A percentile compares a stretch with the other conserved stretches of the same genome.
These are phyloP conservation scores for Malurus leucopterus DNA, from an alignment of 2,797 vertebrate species.

Conservation along the genomic window DNA sequence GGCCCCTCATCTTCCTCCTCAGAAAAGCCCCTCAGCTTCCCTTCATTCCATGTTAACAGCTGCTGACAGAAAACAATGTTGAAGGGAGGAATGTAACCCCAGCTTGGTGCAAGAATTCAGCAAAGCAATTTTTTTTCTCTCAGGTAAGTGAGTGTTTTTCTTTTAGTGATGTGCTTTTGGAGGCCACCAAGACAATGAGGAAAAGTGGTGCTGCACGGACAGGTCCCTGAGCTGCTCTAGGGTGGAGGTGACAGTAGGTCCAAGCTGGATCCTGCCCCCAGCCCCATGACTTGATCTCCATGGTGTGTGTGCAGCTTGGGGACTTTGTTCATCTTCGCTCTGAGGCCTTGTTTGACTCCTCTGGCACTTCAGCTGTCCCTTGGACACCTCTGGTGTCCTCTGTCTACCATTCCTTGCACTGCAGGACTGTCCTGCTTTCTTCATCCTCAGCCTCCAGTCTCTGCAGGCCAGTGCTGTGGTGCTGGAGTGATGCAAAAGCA, in stretches of 20 bases:
- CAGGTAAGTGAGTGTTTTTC: not conserved
- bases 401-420: not conserved
- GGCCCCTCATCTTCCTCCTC: not conserved
- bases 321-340: not conserved
- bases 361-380: not conserved
- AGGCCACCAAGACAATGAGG: not conserved
- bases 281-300: not conserved
- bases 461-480: fast-evolving
- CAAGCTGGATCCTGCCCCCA: not conserved
- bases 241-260: not conserved
- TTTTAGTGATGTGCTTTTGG: not conserved
- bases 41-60: not conserved
- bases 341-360: not conserved
- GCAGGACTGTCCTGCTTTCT: not conserved
- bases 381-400: not conserved
- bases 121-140: not conserved
- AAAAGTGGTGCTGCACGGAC: fast-evolving
- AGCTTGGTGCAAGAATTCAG: not conserved
- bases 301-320: not conserved
- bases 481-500: not conserved
- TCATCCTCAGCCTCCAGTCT: not conserved
- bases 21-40: not conserved
- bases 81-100: not conserved
- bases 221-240: fast-evolving
- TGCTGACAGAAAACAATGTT: not conserved